A percentile compares a stretch with the other conserved stretches of the same genome.
These are phyloP conservation scores for Tigriopus japonicus DNA, from an alignment of 1,140 invertebrate species.

Conservation along the genomic window DNA sequence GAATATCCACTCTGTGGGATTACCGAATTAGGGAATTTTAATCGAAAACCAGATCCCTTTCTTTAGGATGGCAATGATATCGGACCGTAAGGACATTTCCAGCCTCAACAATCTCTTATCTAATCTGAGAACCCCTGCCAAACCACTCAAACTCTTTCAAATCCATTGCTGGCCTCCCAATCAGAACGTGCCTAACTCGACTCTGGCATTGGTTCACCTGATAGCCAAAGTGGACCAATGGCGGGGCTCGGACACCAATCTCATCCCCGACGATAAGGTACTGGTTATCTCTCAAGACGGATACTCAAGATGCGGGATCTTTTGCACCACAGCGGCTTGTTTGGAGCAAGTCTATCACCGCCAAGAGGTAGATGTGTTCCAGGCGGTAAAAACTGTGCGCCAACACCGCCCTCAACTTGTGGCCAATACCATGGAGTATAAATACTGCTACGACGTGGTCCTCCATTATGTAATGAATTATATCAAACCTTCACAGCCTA, in stretches of 20 bases:
- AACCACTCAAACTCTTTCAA: too few relatives aligned
- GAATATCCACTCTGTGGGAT: background rate
- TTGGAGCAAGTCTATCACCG: background rate
- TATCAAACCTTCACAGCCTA: too few relatives aligned
- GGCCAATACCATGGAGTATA: background rate
- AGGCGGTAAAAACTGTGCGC: background rate
- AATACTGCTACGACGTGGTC: background rate
- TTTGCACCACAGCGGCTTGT: background rate
- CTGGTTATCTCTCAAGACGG: background rate
- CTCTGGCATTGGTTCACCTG: background rate
- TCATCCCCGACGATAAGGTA: background rate
- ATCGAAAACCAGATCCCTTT: background rate
- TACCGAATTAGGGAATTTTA: background rate
- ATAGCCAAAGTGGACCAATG: background rate
- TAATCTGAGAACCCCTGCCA: too few relatives aligned
- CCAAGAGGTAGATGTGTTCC: background rate
- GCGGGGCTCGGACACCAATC: background rate
- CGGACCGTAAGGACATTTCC: background rate
- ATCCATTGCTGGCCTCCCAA: too few relatives aligned
- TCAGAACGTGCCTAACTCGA: background rate
- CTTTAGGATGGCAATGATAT: background rate
- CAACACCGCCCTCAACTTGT: background rate
- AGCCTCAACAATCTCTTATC: background rate
- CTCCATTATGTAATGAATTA: background rate
- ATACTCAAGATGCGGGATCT: background rate